Conservation (phyloP, 2,888 invertebrate genomes). For the Megastigmus dorsalis region DNA sequence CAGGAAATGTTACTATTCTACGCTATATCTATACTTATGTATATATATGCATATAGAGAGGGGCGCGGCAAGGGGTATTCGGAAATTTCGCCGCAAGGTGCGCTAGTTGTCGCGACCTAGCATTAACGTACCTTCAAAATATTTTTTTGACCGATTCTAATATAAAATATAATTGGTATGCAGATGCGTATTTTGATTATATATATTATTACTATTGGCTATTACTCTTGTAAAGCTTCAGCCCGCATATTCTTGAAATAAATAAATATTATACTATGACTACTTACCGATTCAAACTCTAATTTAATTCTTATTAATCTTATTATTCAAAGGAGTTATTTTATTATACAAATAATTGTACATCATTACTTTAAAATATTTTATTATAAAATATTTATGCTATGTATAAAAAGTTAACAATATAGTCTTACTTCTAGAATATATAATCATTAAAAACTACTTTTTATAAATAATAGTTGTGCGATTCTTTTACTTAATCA, state of each 20-base stretch:
- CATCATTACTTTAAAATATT: constrained; percentile 2
- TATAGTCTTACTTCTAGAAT: neutral
- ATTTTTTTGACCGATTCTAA: too few species aligned
- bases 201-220: neutral
- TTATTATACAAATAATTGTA: too few species aligned
- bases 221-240: too few species aligned
- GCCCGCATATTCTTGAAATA: too few species aligned
- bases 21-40: too few species aligned
- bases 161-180: neutral
- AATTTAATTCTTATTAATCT: too few species aligned
- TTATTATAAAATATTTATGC: constrained; percentile 28
- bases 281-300: too few species aligned
- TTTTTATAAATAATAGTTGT: constrained; percentile 14
- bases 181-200: neutral
- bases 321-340: too few species aligned
- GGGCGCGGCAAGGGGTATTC: neutral
- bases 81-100: neutral
- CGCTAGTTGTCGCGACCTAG: neutral
- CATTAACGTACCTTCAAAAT: too few species aligned
- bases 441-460: constrained; percentile 10
- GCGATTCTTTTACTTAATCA: neutral
- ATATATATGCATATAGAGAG: too few species aligned
- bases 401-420: constrained; percentile 16
- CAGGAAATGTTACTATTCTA: too few species aligned
- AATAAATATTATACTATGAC: too few species aligned